Evolutionary conservation across 2,888 invertebrate genomes (phyloP), one percentile per base, ranked within the genome.

Genomic region (Mamestra brassicae): DNA sequence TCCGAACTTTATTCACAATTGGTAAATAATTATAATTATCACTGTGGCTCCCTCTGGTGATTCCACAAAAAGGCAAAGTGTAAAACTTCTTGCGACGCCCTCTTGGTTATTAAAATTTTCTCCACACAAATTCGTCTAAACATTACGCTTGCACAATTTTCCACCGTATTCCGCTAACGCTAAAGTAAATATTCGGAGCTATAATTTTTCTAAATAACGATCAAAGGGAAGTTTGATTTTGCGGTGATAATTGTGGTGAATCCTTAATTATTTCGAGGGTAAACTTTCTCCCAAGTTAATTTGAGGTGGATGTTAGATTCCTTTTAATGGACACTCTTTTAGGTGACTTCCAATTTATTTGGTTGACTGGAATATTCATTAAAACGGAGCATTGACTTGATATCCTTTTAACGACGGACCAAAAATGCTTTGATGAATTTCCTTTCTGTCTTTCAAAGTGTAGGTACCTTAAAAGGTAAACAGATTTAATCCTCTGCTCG

Each of bases 221-320:
- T 96, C 95, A 95, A 96, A 96, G 94, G 90, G 88, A 93, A 94
- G 95, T 95, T 96, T 95, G 96, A 96, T 96, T 96, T 95, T 94
- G 95, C 92, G 94, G 95, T 92, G 95, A 96, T 96, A 96, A 96
- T 96, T 96, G 96, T 93, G 96, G 96, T 91, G 95, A 95, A 96
- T 96, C 96, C 95, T 95, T 96, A 96, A 96, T 96, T 96, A 96
- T 96, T 96, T 96, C 94, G 96, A 94, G 96, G 96, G 96, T 96
- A 96, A 96, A 96, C 96, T 96, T 96, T 95, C 90, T 90, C 92
- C 88, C 85, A 93, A 96, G 96, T 96, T 95, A 96, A 96, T 96
- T 96, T 96, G 93, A 93, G 91, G 92, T 94, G 94, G 91, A 92
- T 93, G 94, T 94, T 95, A 93, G 93, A 93, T 94, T 95, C 94